Conservation (phyloP, 2,113 vertebrate genomes). For the Chloropsis hardwickii region DNA sequence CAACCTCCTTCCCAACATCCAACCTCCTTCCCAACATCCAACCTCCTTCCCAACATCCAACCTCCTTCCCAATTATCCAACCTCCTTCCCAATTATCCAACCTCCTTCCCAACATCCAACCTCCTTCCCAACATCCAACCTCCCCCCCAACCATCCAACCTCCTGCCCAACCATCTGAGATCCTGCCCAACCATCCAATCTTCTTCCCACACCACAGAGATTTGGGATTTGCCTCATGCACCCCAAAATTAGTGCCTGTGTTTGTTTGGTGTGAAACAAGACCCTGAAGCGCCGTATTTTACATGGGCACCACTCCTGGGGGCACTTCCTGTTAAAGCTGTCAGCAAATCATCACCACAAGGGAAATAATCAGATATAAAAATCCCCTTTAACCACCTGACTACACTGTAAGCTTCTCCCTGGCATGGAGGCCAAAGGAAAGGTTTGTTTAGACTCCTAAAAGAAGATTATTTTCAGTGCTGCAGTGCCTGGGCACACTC, state of each 20-base stretch:
- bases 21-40: not conserved
- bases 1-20: not conserved
- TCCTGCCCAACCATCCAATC: not conserved
- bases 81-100: not conserved
- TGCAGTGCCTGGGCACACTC: not conserved
- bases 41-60: not conserved
- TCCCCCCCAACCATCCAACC: too few species aligned
- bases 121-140: too few species aligned
- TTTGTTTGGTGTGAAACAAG: not conserved
- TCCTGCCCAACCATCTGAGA: not conserved
- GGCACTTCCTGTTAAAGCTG: rapidly evolving
- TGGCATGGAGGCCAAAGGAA: not conserved
- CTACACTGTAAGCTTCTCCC: not conserved
- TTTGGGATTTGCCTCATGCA: not conserved
- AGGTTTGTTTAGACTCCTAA: not conserved
- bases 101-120: not conserved
- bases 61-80: not conserved
- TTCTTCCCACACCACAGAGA: not conserved
- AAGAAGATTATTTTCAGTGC: not conserved
- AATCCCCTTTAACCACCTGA: not conserved
- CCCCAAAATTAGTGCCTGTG: not conserved
- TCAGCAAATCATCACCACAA: not conserved
- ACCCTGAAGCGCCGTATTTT: rapidly evolving
- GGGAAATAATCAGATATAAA: not conserved
- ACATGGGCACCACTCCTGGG: rapidly evolving